phyloP scores from a whole-genome alignment of 1,140 invertebrate species.

The Tyrophagus putrescentiae region DNA sequence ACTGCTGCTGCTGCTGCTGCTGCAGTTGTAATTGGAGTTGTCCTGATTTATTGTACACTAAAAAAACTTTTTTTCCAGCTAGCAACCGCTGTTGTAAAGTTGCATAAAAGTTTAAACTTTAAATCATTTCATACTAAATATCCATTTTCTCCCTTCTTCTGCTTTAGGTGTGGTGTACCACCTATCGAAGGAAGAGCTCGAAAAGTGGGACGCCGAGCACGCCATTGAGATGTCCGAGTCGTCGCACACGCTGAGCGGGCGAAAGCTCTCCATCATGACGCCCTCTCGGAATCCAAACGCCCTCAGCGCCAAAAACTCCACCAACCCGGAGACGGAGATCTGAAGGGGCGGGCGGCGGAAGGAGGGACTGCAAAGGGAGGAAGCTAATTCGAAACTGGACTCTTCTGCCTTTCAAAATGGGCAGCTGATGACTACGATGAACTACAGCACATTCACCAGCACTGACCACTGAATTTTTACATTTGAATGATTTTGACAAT shows the following conservation, averaged over 20 bases:
- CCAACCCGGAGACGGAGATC: constrained; percentile 23
- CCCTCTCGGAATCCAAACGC: constrained; percentile 11
- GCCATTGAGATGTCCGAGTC: constrained; percentile 20
- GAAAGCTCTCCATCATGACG: constrained; percentile 23
- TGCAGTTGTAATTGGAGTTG: too few species aligned
- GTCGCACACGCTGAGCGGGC: background rate
- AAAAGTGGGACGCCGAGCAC: constrained; percentile 23
- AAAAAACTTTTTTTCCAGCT: background rate
- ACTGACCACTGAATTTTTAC: background rate
- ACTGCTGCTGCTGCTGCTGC: too few species aligned
- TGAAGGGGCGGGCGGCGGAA: background rate
- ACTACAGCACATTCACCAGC: too few species aligned
- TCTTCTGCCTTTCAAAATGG: too few species aligned
- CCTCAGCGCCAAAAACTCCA: constrained; percentile 16
- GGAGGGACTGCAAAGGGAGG: too few species aligned
- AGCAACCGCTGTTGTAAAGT: background rate
- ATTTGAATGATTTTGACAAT: too few species aligned
- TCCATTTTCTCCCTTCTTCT: too few species aligned
- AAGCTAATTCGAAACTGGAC: too few species aligned
- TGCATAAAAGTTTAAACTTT: background rate
- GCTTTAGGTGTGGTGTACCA: constrained; percentile 66
- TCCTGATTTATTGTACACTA: background rate
- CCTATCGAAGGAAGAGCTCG: constrained; percentile 62
- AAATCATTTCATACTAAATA: background rate
- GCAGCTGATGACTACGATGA: background rate